Evolutionary conservation across 2,888 invertebrate genomes (phyloP).

Genomic region (Rhabditoides inermis): DNA sequence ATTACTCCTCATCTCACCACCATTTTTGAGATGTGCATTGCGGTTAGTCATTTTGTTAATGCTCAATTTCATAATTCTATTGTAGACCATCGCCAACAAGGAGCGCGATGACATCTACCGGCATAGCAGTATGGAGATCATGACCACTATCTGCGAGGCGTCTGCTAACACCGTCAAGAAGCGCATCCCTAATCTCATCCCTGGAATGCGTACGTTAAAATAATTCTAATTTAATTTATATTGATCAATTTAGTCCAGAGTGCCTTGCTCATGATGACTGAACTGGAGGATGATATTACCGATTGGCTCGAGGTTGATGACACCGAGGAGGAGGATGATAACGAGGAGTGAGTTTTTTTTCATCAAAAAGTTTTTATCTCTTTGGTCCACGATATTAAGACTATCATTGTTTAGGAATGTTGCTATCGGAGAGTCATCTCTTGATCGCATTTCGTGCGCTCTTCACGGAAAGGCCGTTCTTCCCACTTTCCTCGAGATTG

Average conservation of each 20-base stretch:
- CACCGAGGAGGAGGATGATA: conserved; percentile 80
- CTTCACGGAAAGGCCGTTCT: conserved; percentile 86
- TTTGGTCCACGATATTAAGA: too few species aligned
- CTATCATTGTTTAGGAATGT: conserved; percentile 68
- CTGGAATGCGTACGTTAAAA: conserved; percentile 55
- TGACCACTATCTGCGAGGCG: conserved; percentile 76
- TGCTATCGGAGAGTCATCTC: conserved; percentile 86
- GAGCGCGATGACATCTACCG: conserved; percentile 64
- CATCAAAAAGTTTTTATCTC: too few species aligned
- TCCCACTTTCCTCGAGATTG: conserved; percentile 51
- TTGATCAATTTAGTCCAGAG: conserved; percentile 63
- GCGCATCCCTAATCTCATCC: conserved; percentile 74
- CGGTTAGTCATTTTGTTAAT: too few species aligned
- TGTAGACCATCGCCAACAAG: conserved; percentile 44
- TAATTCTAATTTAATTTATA: conserved; percentile 6
- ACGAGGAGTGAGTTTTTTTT: conserved; percentile 58
- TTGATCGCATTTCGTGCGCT: conserved; percentile 93
- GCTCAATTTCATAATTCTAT: too few species aligned
- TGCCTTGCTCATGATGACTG: conserved; percentile 86
- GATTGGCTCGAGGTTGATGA: conserved; percentile 75
- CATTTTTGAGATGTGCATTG: conserved; percentile 80
- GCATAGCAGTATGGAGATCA: conserved; percentile 80
- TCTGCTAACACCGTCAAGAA: conserved; percentile 94
- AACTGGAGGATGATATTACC: conserved; percentile 81
- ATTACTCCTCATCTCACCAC: conserved; percentile 77